Base-by-base conservation (phyloP, 2,113 vertebrate species). In the Gadus chalcogrammus region DNA sequence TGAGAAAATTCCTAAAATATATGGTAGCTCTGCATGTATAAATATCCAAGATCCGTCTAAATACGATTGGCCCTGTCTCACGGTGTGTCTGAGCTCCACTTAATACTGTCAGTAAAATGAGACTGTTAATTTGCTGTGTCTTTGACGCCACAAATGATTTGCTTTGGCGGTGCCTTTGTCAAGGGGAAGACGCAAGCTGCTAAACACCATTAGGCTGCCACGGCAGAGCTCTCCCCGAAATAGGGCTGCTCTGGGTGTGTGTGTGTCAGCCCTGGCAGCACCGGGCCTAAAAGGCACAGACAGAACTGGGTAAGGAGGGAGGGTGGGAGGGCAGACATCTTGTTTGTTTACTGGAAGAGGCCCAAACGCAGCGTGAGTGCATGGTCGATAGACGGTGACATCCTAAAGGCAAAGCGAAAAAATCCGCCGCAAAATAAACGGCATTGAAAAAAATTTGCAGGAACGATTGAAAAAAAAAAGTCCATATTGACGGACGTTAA, bases 371-470 rank as follows among this genome's bases (percentile, higher is more conserved):
- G 67, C 65, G 72, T 84, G 88, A 87, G 83, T 79, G 77, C 69
- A 61, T 11, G 0, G 64, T 72, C 79, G 82, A 89, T 87, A 89
- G 73, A 85, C 78, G 65, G 75, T 79, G 82, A 88, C 76, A 78
- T 78, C 85, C 78, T 66, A 80, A 74, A 55, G 61, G 64, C 48
- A 79, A 82, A 80, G 70, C 69, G 62, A 73, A 70, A 83, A 67
- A 72, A 80, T 84, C 85, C 82, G 79, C 69, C 42, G 22, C 7
- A 85, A 81, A 90, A 90, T 91, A 89, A 9, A 24, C 22, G 22
- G 7, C 12, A 48, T 48, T 48, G 7, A 11, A 11, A 48, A 88
- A 88, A 89, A 91, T 84, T 82, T 78, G 64, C 90, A 89, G 91
- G 84, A 82, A 82, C 64, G 60, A 64, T 65, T 63, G 78, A 79